Evolutionary conservation across 2,888 invertebrate species (phyloP), one percentile per base, ranked within the genome.

Genomic region (Cryptus viduatorius): DNA sequence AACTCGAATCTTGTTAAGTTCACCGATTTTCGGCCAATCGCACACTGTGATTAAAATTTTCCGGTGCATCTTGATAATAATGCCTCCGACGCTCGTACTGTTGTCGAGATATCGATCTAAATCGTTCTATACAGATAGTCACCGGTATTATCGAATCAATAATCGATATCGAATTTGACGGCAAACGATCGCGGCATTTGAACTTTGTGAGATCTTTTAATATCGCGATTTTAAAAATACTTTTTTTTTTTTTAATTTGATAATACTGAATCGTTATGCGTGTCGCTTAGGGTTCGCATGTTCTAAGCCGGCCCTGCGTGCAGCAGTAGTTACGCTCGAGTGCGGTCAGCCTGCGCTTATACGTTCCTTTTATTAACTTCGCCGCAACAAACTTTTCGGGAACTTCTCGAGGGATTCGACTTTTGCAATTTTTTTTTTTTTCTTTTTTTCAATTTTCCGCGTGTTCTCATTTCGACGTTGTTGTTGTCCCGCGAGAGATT

Each of bases 241-340:
- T 37, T 24, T 19, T 1, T 16, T 0, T 56, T 24, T n/a, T 50
- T 48, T 12, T 56, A 24, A 24, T 56, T 56, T 10, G 10, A 8
- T 24, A 7, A 24, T 19, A 10, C 56, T 12, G 56, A 24, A 56
- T 56, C 56, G 24, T 56, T 7, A 7, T 37, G 16, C 44, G 37
- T 19, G 16, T 72, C 29, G 53, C 50, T 48, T 16, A 48, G 50
- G 14, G 50, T 65, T 79, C 75, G 77, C 71, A 29, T 71, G 79
- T 79, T 76, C 71, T 80, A 76, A 72, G 29, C 16, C 76, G 79
- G 75, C 79, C 79, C 80, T 83, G 83, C 80, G 80, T 77, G 80
- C 76, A 68, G 61, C 76, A 72, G 80, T 80, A 83, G 79, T 72
- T 76, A 77, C 77, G 61, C 59, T 73, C 48, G 64, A 65, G 71